Evolutionary conservation across 1,140 invertebrate genomes (phyloP).

Genomic region (Papilio xuthus): DNA sequence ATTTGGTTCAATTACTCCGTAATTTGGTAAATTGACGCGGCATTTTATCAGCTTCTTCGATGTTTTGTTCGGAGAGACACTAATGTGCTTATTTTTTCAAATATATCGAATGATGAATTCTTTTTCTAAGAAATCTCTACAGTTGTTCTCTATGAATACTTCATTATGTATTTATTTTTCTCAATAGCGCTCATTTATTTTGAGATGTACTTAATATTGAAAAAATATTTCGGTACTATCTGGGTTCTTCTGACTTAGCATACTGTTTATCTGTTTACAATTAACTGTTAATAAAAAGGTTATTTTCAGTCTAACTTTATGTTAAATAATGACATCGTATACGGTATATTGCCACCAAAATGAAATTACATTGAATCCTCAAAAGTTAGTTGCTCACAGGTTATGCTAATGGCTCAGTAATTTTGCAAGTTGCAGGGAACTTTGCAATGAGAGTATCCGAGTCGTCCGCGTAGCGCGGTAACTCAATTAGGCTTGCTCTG

Average conservation of each 20-base stretch:
- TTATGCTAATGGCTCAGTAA: slow-evolving; percentile 45
- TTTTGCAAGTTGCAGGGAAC: slow-evolving; percentile 42
- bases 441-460: slow-evolving; percentile 46
- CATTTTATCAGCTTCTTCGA: slow-evolving; percentile 73
- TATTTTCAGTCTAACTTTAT: background rate
- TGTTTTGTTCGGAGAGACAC: slow-evolving; percentile 52
- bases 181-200: background rate
- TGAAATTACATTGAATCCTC: slow-evolving; percentile 29
- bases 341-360: slow-evolving; percentile 4
- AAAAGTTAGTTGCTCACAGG: slow-evolving; percentile 34
- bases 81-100: slow-evolving; percentile 34
- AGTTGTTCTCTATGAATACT: background rate
- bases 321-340: slow-evolving; percentile 5
- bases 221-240: no score
- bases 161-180: background rate
- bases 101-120: background rate
- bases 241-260: no score
- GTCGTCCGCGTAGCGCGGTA: slow-evolving; percentile 46
- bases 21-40: slow-evolving; percentile 74
- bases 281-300: background rate
- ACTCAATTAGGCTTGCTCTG: slow-evolving; percentile 47
- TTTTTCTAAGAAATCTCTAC: background rate
- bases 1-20: slow-evolving; percentile 76
- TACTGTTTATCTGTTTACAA: background rate
- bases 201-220: background rate